Conservation (phyloP, 2,113 vertebrate species). For the Pogonocichla stellata region DNA sequence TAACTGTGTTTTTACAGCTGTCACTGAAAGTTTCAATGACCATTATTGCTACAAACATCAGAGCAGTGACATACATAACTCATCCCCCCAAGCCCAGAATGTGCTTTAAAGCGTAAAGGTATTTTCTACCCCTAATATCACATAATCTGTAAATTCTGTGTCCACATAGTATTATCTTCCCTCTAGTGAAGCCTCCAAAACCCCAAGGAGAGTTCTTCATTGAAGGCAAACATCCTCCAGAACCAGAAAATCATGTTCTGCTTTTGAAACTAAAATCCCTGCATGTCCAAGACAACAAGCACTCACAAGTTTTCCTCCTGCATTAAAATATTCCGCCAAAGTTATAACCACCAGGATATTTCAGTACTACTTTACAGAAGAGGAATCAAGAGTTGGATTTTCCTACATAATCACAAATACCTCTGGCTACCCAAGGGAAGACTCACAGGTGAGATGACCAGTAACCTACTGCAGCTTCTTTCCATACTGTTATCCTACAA, state of each 20-base stretch:
- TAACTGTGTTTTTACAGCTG: not conserved
- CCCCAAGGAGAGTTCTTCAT: not conserved
- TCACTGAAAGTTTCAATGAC: not conserved
- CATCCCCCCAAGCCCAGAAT: accelerated
- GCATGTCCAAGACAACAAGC: not conserved
- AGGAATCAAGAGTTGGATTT: not conserved
- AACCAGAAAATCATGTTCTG: not conserved
- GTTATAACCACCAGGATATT: accelerated
- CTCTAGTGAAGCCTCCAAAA: not conserved
- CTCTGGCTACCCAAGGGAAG: not conserved
- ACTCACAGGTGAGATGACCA: not conserved
- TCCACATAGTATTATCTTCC: not conserved
- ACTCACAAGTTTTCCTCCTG: not conserved
- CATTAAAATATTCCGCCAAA: not conserved
- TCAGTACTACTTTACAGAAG: not conserved
- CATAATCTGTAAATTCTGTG: not conserved
- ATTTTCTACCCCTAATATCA: not conserved
- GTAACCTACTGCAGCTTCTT: not conserved
- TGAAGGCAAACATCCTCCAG: not conserved
- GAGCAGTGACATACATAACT: not conserved
- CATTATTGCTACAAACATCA: not conserved
- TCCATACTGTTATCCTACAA: too few relatives aligned
- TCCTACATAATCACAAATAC: not conserved
- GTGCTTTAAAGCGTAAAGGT: not conserved
- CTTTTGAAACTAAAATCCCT: not conserved